phyloP scores from a whole-genome alignment of 1,140 invertebrate genomes.

The Drosophila quadrilineata region DNA sequence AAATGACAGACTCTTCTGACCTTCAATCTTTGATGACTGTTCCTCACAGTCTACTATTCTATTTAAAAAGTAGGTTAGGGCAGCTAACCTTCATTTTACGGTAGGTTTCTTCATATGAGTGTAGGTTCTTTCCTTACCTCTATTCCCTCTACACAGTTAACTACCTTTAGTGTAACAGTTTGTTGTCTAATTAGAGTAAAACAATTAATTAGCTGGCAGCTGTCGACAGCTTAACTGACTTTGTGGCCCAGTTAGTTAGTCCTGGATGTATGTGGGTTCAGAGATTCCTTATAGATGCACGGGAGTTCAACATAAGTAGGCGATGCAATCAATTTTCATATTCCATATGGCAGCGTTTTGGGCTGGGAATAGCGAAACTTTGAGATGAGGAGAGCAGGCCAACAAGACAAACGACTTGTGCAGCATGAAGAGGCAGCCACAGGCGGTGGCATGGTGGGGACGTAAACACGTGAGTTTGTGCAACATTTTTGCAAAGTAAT shows the following conservation, averaged over 20 bases:
- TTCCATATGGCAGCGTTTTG: constrained; percentile 45
- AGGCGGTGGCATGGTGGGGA: constrained; percentile 1
- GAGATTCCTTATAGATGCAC: constrained; percentile 24
- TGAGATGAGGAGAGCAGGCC: constrained; percentile 40
- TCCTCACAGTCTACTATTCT: too few species aligned
- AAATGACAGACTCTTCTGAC: too few species aligned
- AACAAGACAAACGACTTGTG: constrained; percentile 68
- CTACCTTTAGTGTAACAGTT: constrained; percentile 14
- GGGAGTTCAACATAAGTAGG: constrained; percentile 31
- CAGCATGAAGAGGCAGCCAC: neutral
- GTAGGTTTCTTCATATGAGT: too few species aligned
- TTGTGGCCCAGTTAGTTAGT: neutral
- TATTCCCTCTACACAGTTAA: too few species aligned
- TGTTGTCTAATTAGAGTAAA: constrained; percentile 31
- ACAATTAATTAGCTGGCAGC: constrained; percentile 30
- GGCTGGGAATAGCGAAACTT: constrained; percentile 38
- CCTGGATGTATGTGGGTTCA: constrained; percentile 28
- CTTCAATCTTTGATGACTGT: too few species aligned
- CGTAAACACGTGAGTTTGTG: constrained; percentile 68
- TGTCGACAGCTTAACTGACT: constrained; percentile 48
- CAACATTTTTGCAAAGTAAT: constrained; percentile 79
- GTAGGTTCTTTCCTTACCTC: too few species aligned
- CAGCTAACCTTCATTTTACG: too few species aligned
- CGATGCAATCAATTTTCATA: constrained; percentile 61
- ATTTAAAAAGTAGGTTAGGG: too few species aligned